Evolutionary conservation across 2,888 invertebrate species (phyloP).

Genomic region (Tipula unca): DNA sequence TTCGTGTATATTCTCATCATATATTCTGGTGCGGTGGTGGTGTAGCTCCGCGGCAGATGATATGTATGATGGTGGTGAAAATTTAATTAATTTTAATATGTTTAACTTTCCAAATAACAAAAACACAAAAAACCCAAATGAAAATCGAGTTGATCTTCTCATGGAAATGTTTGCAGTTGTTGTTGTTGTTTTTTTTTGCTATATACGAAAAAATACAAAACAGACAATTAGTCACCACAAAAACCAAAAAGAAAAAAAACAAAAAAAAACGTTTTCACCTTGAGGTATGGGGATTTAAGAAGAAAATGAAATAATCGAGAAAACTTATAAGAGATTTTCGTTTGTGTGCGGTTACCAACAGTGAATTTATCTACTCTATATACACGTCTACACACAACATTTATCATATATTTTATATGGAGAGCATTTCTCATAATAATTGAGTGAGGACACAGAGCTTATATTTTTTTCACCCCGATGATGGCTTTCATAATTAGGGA

Average conservation of each 20-base stretch:
- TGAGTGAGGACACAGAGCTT: not conserved
- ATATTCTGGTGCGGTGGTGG: not conserved
- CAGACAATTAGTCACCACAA: conserved; percentile 8
- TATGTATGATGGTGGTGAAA: not conserved
- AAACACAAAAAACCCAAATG: not conserved
- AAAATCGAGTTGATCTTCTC: not conserved
- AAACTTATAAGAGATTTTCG: not conserved
- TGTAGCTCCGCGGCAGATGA: no score
- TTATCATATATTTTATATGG: no score
- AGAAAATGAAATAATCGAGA: not conserved
- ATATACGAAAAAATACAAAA: not conserved
- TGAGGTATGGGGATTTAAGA: not conserved
- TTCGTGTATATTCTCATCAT: not conserved
- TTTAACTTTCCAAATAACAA: not conserved
- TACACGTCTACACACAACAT: no score
- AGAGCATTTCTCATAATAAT: no score
- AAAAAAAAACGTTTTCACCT: not conserved
- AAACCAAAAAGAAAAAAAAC: not conserved
- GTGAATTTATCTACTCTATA: not conserved
- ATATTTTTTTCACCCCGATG: not conserved
- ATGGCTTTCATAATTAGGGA: not conserved
- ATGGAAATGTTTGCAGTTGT: not conserved
- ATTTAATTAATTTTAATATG: not conserved
- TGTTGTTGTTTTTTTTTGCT: not conserved
- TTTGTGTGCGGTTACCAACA: not conserved